Evolutionary conservation across 2,888 invertebrate species (phyloP).

Genomic region (Drosophila dives): DNA sequence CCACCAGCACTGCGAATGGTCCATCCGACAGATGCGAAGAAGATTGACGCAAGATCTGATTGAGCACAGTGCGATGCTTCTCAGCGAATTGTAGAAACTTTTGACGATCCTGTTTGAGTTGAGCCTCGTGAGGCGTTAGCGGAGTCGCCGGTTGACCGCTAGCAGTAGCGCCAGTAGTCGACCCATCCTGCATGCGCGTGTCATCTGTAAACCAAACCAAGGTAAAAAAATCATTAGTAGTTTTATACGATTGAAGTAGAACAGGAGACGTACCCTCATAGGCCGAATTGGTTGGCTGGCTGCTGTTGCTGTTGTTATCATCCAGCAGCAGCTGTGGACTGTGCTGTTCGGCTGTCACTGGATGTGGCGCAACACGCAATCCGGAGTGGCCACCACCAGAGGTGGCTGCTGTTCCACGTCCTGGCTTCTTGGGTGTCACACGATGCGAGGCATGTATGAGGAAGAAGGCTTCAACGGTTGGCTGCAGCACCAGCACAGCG

Average conservation of each 20-base stretch:
- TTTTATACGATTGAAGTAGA: not conserved
- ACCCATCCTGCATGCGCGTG: slow-evolving; percentile 55
- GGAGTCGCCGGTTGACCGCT: slow-evolving; percentile 23
- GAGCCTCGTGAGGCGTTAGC: slow-evolving; percentile 59
- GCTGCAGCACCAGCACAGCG: slow-evolving; percentile 93
- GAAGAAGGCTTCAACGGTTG: slow-evolving; percentile 96
- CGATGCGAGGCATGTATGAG: slow-evolving; percentile 91
- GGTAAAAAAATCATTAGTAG: not conserved
- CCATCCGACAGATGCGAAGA: slow-evolving; percentile 92
- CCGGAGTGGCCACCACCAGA: slow-evolving; percentile 7
- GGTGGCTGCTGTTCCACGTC: slow-evolving; percentile 21
- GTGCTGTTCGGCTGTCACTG: slow-evolving; percentile 31
- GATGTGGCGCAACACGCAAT: slow-evolving; percentile 31
- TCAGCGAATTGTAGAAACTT: slow-evolving; percentile 91
- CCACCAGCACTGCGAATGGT: slow-evolving; percentile 94
- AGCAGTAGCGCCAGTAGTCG: slow-evolving; percentile 1
- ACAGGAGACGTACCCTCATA: slow-evolving; percentile 49
- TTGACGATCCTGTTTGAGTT: slow-evolving; percentile 87
- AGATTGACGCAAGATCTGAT: slow-evolving; percentile 94
- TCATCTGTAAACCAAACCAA: slow-evolving; percentile 39
- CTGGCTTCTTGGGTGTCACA: slow-evolving; percentile 53
- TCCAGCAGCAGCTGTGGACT: slow-evolving; percentile 35
- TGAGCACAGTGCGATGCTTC: slow-evolving; percentile 94
- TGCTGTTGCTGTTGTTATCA: slow-evolving; percentile 41
- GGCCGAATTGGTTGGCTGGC: slow-evolving; percentile 26